phyloP scores from a whole-genome alignment of 2,113 vertebrate species.

The Xenopus borealis region DNA sequence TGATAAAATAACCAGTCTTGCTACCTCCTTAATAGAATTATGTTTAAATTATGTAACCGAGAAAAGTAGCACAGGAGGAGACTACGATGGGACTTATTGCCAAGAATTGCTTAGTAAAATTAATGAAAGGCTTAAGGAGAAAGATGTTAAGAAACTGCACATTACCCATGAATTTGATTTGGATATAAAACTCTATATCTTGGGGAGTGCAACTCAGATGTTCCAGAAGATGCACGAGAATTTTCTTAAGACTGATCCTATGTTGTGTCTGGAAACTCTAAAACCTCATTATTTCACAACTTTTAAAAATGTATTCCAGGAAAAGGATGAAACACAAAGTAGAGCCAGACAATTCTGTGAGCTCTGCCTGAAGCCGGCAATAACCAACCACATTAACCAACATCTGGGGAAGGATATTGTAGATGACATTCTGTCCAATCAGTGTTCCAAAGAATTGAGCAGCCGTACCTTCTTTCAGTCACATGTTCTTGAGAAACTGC shows the following conservation, averaged over 20 bases:
- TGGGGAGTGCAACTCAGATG: background rate
- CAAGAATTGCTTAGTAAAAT: background rate
- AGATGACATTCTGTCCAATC: constrained; percentile 27
- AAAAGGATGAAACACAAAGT: constrained; percentile 13
- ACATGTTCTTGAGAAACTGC: constrained; percentile 23
- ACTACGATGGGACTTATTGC: constrained; percentile 53
- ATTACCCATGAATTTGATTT: constrained; percentile 20
- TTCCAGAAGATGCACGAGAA: constrained; percentile 28
- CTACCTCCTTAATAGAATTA: constrained; percentile 49
- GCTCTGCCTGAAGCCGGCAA: constrained; percentile 36
- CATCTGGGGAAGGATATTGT: constrained; percentile 46
- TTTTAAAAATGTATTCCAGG: constrained; percentile 23
- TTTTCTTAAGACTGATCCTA: constrained; percentile 16
- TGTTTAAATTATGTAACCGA: constrained; percentile 49
- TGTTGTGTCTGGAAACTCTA: constrained; percentile 3
- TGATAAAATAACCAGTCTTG: constrained; percentile 50
- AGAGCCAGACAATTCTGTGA: constrained; percentile 39
- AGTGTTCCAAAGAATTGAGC: constrained; percentile 3
- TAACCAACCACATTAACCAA: constrained; percentile 7
- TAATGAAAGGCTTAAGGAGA: background rate
- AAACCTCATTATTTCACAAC: constrained; percentile 29
- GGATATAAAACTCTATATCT: constrained; percentile 32
- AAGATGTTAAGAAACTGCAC: too few relatives aligned
- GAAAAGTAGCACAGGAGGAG: constrained; percentile 30
- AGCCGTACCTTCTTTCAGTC: constrained; percentile 39